Evolutionary conservation across 2,888 invertebrate genomes (phyloP).

Genomic region (Epirrhoe alternata): DNA sequence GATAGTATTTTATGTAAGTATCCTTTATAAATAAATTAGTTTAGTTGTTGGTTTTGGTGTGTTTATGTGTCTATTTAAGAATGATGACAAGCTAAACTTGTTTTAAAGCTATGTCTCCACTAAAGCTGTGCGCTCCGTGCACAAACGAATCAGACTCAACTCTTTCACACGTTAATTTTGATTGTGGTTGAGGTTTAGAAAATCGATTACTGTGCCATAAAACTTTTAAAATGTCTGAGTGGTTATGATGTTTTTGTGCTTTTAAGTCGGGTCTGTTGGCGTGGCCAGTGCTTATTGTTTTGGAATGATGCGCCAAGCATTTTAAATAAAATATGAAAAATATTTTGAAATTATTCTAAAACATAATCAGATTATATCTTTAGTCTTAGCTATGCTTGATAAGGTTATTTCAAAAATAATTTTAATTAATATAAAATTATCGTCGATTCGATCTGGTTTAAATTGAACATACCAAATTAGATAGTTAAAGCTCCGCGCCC

Average conservation of each 20-base stretch:
- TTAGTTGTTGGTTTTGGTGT: slow-evolving; percentile 1
- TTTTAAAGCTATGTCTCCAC: background rate
- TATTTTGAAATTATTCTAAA: background rate
- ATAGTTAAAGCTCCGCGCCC: slow-evolving; percentile 6
- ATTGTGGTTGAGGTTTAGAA: background rate
- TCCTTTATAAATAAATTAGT: background rate
- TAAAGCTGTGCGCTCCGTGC: background rate
- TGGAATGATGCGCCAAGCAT: background rate
- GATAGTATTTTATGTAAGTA: background rate
- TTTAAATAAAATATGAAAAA: background rate
- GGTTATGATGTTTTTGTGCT: background rate
- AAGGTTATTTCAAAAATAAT: slow-evolving; percentile 2
- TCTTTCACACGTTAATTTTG: background rate
- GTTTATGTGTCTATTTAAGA: background rate
- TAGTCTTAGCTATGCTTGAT: slow-evolving; percentile 16
- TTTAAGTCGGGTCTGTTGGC: background rate
- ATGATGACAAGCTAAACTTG: background rate
- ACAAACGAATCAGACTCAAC: background rate
- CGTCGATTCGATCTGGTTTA: background rate
- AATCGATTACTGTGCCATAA: background rate
- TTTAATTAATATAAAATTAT: background rate
- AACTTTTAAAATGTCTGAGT: background rate
- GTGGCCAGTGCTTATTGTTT: background rate
- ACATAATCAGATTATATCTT: slow-evolving; percentile 18
- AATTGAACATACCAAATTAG: background rate